Evolutionary conservation across 2,797 vertebrate genomes (phyloP), one percentile per base, ranked within the genome.

Genomic region (Somateria mollissima): DNA sequence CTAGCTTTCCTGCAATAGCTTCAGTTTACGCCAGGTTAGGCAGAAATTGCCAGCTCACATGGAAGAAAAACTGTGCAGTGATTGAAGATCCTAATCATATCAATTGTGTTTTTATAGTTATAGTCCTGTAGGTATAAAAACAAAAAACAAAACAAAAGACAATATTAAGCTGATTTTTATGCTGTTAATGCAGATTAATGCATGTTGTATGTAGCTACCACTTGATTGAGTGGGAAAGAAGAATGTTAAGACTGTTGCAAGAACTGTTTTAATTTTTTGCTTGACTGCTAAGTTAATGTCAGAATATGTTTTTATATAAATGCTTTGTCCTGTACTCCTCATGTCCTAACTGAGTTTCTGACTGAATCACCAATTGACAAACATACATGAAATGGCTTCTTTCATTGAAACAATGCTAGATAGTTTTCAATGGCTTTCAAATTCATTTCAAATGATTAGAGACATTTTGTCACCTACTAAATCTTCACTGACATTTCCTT

Each of bases 391-490:
- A 87, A 76, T 37, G 24, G 5, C 19, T 90, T 56, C 67, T 88
- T 92, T 73, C n/a, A 82, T 25, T 91, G 71, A 87, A 64, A 75
- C 24, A 53, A n/a, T 76, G 60, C 56, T 71, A 85, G 43, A 24
- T 60, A 39, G 39, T 70, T 93, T 89, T 95, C 53, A 89, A 90
- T 79, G 65, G 37, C 57, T 89, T 96, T 93, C 69, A 76, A 11
- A n/a, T 88, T 87, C 6, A 62, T 84, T 95, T 93, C 21, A 76
- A 67, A 76, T 84, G 9, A 69, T 89, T 86, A 41, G 45, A 82
- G 74, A 49, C 24, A 43, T 13, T 91, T 8, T 70, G 70, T 86
- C 62, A 80, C 57, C 56, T 92, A 41, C 34, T 79, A 62, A 84
- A 73, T 79, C 20, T 70, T 45, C 43, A 45, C 10, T 76, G 80